Conservation (phyloP, 2,797 vertebrate genomes). For the Dicrostonyx torquatus region DNA sequence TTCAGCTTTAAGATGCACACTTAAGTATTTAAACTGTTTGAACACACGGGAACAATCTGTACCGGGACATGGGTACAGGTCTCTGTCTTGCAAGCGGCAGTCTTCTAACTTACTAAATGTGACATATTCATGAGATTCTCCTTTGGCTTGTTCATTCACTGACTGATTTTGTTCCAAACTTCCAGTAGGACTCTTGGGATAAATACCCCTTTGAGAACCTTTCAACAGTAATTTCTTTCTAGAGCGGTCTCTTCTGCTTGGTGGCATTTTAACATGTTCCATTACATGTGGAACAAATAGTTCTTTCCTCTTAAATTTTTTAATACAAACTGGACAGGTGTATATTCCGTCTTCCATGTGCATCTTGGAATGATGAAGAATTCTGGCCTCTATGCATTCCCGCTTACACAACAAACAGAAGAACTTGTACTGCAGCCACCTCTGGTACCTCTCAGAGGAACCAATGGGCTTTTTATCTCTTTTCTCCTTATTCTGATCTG, state of each 20-base stretch:
- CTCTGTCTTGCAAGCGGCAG: conserved; percentile 94
- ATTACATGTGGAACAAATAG: conserved; percentile 94
- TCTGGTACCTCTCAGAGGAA: conserved; percentile 90
- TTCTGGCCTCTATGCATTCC: conserved; percentile 91
- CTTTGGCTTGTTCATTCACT: conserved; percentile 75
- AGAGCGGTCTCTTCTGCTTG: conserved; percentile 83
- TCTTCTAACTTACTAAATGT: conserved; percentile 95
- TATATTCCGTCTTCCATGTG: conserved; percentile 91
- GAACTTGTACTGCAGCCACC: conserved; percentile 93
- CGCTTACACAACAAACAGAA: conserved; percentile 95
- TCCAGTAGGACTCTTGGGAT: conserved; percentile 80
- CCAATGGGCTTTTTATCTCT: conserved; percentile 89
- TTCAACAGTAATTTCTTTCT: conserved; percentile 90
- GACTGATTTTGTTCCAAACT: conserved; percentile 71
- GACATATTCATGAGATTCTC: conserved; percentile 87
- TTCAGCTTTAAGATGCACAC: conserved; percentile 96
- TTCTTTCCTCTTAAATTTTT: conserved; percentile 93
- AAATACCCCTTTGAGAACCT: conserved; percentile 77
- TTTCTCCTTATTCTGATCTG: conserved; percentile 86
- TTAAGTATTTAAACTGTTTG: conserved; percentile 98
- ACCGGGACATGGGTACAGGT: conserved; percentile 96
- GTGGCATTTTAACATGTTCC: conserved; percentile 92
- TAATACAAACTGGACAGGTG: conserved; percentile 94
- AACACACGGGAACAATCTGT: conserved; percentile 93
- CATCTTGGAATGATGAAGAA: conserved; percentile 96